phyloP scores from a whole-genome alignment of 2,797 vertebrate genomes.

The Peromyscus eremicus region DNA sequence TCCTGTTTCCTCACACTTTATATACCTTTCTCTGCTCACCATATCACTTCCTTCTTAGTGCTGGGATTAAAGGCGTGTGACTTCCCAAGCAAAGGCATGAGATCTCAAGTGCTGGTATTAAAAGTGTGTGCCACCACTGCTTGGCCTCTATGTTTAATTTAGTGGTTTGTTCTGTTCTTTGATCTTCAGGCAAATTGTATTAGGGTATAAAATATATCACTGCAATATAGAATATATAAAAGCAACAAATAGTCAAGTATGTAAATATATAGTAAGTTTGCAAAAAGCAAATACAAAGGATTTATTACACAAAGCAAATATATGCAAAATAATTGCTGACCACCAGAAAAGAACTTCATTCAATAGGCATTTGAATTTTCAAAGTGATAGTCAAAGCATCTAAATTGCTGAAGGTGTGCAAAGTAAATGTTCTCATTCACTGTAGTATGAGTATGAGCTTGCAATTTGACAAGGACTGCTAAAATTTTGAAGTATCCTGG shows the following conservation, averaged over 20 bases:
- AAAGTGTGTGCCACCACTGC: no score
- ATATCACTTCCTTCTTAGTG: no score
- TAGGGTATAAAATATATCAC: no score
- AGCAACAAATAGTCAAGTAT: neutral
- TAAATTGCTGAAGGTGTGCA: neutral
- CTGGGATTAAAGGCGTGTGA: no score
- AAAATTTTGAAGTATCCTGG: neutral
- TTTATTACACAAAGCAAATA: neutral
- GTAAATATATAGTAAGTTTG: neutral
- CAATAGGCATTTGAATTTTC: neutral
- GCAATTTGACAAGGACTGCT: neutral
- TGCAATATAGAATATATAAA: neutral
- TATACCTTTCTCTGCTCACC: no score
- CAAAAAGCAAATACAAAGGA: neutral
- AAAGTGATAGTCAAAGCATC: slow-evolving; percentile 6
- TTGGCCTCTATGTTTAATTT: no score
- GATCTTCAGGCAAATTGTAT: no score
- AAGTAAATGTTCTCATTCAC: neutral
- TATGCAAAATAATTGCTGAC: neutral
- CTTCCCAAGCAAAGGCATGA: no score
- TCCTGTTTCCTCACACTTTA: no score
- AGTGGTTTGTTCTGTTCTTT: no score
- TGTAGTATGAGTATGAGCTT: neutral
- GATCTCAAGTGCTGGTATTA: no score
- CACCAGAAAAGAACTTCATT: neutral